phyloP scores from a whole-genome alignment of 2,797 vertebrate genomes.

The Pogonophryne albipinna region DNA sequence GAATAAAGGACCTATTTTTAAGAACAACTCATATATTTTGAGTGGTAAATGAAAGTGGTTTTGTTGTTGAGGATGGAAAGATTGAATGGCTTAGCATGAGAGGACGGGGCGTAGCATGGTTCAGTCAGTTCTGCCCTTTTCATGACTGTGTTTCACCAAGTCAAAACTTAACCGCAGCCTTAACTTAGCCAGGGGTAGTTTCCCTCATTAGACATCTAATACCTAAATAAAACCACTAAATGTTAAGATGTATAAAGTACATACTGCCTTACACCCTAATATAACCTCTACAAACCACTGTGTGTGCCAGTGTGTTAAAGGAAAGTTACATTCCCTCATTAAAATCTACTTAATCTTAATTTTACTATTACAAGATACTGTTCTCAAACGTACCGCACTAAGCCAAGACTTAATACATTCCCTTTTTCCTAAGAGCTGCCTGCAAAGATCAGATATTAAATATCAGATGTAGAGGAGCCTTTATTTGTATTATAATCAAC shows the following conservation, averaged over 20 bases:
- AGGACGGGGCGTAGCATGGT: not conserved
- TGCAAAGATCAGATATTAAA: conserved; percentile 40
- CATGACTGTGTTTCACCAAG: conserved; percentile 24
- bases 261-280: conserved; percentile 8
- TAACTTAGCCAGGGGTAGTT: conserved; percentile 14
- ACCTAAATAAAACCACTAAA: conserved; percentile 38
- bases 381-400: conserved; percentile 3
- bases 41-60: not conserved
- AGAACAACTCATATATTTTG: not conserved
- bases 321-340: conserved; percentile 32
- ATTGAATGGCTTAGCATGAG: not conserved
- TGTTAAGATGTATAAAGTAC: conserved; percentile 32
- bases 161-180: conserved; percentile 20
- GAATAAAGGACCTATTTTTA: not conserved
- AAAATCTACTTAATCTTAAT: conserved; percentile 44
- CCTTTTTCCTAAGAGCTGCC: conserved; percentile 19
- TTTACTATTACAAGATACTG: conserved; percentile 27
- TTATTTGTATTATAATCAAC: conserved; percentile 36
- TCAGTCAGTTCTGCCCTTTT: conserved; percentile 13
- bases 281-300: conserved; percentile 31
- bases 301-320: conserved; percentile 26
- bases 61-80: not conserved
- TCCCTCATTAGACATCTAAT: conserved; percentile 33
- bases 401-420: conserved; percentile 8
- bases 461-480: conserved; percentile 28